phyloP scores from a whole-genome alignment of 2,797 vertebrate species.

The Bucorvus abyssinicus region DNA sequence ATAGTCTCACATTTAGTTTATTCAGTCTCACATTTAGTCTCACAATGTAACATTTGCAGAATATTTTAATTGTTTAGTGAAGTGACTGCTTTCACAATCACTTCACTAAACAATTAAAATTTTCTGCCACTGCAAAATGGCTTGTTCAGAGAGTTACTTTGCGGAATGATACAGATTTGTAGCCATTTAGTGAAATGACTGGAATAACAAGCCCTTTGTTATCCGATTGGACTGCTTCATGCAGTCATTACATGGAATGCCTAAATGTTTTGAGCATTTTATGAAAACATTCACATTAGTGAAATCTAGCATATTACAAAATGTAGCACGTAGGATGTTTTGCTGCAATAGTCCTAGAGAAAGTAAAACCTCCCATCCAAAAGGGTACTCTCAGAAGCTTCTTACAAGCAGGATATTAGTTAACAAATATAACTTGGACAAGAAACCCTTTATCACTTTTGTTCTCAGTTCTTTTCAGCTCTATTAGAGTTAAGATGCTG shows the following conservation, averaged over 20 bases:
- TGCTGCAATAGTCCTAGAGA: background rate
- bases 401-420: background rate
- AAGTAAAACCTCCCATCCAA: background rate
- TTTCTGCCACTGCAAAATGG: background rate
- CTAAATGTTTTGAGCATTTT: background rate
- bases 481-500: background rate
- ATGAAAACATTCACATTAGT: background rate
- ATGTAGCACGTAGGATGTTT: background rate
- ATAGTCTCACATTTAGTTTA: background rate
- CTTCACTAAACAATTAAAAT: background rate
- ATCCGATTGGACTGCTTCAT: background rate
- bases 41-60: background rate
- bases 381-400: background rate
- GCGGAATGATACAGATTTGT: background rate
- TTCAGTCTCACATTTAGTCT: too few relatives aligned
- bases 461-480: background rate
- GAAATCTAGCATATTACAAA: background rate
- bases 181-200: background rate
- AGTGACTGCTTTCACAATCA: too few relatives aligned
- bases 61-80: too few relatives aligned
- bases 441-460: background rate
- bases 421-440: background rate
- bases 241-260: background rate
- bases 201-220: background rate
- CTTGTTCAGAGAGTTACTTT: background rate